Percentiles rank a stretch among this genome's conserved stretches.
Conservation (phyloP, 2,797 vertebrate genomes). For the Staurois parvus region DNA sequence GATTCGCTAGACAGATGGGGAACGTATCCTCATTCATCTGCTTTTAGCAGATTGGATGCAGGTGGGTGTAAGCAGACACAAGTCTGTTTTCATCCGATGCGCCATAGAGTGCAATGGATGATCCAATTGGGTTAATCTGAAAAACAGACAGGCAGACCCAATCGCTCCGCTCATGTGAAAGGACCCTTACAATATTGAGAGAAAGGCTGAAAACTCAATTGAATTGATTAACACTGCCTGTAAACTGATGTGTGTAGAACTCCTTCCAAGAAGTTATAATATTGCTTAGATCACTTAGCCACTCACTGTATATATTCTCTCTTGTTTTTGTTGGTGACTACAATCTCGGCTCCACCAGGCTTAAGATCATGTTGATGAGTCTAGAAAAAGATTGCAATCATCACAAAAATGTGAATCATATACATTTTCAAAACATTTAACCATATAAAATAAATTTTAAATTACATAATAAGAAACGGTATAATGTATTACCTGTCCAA, state of each 20-base stretch:
- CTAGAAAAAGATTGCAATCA: slow-evolving; percentile 71
- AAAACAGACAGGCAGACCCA: too few species aligned
- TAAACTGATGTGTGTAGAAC: neutral
- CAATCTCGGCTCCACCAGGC: slow-evolving; percentile 87
- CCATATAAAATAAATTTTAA: neutral
- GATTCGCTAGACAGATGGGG: too few species aligned
- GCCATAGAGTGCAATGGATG: too few species aligned
- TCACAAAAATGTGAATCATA: neutral
- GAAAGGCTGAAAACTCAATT: too few species aligned
- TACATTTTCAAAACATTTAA: neutral
- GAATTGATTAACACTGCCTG: neutral
- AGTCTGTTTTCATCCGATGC: too few species aligned
- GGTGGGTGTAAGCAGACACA: too few species aligned
- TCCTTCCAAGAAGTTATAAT: neutral
- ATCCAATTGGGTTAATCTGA: too few species aligned
- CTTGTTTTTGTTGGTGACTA: slow-evolving; percentile 93
- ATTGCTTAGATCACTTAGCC: neutral
- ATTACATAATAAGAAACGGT: neutral
- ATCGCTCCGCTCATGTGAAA: too few species aligned
- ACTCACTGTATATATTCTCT: slow-evolving; percentile 97
- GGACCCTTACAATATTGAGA: too few species aligned
- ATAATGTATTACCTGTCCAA: slow-evolving; percentile 87
- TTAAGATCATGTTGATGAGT: slow-evolving; percentile 95
- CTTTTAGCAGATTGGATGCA: too few species aligned
- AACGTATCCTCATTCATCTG: too few species aligned